phyloP scores from a whole-genome alignment of 2,888 invertebrate species.

The Strigamia crassipes region DNA sequence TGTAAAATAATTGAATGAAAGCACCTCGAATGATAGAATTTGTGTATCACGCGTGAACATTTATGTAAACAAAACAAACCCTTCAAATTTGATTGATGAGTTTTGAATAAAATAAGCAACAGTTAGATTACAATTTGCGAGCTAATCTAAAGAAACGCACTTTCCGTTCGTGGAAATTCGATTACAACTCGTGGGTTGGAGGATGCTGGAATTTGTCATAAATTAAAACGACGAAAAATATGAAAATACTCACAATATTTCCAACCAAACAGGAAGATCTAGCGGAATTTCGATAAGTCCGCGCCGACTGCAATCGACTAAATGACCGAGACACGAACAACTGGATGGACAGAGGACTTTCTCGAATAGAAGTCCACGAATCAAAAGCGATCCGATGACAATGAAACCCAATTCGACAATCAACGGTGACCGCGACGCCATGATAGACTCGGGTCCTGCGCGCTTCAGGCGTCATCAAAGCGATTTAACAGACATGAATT shows the following conservation, averaged over 20 bases:
- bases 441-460: slow-evolving; percentile 42
- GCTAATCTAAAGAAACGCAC: neutral
- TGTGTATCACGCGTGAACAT: slow-evolving; percentile 52
- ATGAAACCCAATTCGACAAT: slow-evolving; percentile 31
- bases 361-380: slow-evolving; percentile 25
- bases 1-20: too few species aligned
- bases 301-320: slow-evolving; percentile 75
- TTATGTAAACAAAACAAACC: slow-evolving; percentile 55
- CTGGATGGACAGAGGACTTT: slow-evolving; percentile 65
- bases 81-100: slow-evolving; percentile 44
- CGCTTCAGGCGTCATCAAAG: slow-evolving; percentile 40
- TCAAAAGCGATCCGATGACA: slow-evolving; percentile 43
- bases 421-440: slow-evolving; percentile 42
- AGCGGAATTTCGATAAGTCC: slow-evolving; percentile 72
- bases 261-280: slow-evolving; percentile 75
- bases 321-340: slow-evolving; percentile 74
- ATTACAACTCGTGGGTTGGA: too few species aligned
- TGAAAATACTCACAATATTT: slow-evolving; percentile 70
- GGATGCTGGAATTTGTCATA: too few species aligned
- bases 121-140: neutral
- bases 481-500: slow-evolving; percentile 30
- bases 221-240: neutral
- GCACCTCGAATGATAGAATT: too few species aligned
- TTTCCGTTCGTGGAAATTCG: too few species aligned
- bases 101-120: slow-evolving; percentile 45